These are phyloP conservation scores for Prinia subflava DNA, from an alignment of 2,113 vertebrate species.

Conservation along the genomic window DNA sequence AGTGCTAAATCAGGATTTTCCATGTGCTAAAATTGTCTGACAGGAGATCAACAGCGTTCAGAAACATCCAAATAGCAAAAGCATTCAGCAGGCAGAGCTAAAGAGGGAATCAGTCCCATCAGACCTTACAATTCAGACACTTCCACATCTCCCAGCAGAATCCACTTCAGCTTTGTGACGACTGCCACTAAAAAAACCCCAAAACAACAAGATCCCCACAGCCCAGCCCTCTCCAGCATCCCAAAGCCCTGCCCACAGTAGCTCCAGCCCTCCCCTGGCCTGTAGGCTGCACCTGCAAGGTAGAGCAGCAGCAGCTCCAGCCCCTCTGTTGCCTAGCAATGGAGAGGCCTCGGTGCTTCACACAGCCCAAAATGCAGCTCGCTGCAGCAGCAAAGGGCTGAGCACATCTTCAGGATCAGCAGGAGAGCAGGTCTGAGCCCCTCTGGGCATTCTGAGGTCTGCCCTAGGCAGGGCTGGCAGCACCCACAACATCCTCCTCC, in stretches of 20 bases:
- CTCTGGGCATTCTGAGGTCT: background rate
- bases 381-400: background rate
- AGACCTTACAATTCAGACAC: background rate
- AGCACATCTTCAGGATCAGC: background rate
- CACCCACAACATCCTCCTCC: background rate
- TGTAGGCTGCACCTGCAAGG: slow-evolving; percentile 1
- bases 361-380: slow-evolving; percentile 13
- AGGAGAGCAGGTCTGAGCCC: background rate
- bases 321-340: slow-evolving; percentile 64
- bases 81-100: background rate
- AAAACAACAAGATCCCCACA: background rate
- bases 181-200: background rate
- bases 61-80: background rate
- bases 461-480: background rate
- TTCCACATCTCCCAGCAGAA: background rate
- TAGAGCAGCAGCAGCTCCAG: background rate
- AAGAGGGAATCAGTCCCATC: background rate
- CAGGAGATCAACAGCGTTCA: background rate
- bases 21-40: accelerated
- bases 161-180: background rate
- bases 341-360: background rate
- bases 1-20: background rate
- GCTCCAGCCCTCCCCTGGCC: background rate
- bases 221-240: accelerated
- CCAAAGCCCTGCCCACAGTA: background rate